phyloP scores from a whole-genome alignment of 2,797 vertebrate species.

The Etheostoma perlongum region DNA sequence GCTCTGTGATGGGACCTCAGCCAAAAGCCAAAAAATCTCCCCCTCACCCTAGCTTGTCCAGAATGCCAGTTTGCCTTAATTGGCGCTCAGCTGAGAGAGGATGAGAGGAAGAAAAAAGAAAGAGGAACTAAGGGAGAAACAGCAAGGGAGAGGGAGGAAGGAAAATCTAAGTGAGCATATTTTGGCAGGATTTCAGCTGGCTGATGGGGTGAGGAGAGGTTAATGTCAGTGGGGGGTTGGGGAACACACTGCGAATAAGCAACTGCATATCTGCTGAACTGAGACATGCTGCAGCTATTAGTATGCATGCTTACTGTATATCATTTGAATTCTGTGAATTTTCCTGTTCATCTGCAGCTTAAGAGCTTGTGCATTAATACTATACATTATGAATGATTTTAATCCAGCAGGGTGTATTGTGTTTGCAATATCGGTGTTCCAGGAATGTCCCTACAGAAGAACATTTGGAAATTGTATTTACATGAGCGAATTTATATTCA shows the following conservation, averaged over 20 bases:
- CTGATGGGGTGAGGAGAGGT: conserved; percentile 69
- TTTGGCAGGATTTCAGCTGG: conserved; percentile 77
- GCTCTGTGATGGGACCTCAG: conserved; percentile 50
- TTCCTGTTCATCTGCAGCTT: not conserved
- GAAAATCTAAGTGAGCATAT: conserved; percentile 68
- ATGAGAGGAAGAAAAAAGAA: conserved; percentile 41
- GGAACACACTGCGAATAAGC: conserved; percentile 50
- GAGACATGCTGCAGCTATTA: conserved; percentile 38
- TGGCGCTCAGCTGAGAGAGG: conserved; percentile 69
- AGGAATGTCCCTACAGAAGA: conserved; percentile 11
- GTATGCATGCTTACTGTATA: conserved; percentile 20
- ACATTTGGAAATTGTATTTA: conserved; percentile 15
- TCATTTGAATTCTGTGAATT: conserved; percentile 1
- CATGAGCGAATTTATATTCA: conserved; percentile 27
- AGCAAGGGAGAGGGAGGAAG: conserved; percentile 40
- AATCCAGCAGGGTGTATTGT: not conserved
- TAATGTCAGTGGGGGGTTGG: conserved; percentile 67
- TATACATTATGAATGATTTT: conserved; percentile 10
- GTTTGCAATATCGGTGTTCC: conserved; percentile 11
- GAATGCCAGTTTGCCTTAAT: conserved; percentile 80
- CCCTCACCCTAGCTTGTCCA: conserved; percentile 50
- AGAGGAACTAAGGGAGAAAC: conserved; percentile 53
- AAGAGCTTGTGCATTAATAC: not conserved
- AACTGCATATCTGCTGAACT: conserved; percentile 47
- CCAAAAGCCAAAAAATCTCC: conserved; percentile 55